Evolutionary conservation across 2,113 vertebrate genomes (phyloP).

Genomic region (Sialia sialis): DNA sequence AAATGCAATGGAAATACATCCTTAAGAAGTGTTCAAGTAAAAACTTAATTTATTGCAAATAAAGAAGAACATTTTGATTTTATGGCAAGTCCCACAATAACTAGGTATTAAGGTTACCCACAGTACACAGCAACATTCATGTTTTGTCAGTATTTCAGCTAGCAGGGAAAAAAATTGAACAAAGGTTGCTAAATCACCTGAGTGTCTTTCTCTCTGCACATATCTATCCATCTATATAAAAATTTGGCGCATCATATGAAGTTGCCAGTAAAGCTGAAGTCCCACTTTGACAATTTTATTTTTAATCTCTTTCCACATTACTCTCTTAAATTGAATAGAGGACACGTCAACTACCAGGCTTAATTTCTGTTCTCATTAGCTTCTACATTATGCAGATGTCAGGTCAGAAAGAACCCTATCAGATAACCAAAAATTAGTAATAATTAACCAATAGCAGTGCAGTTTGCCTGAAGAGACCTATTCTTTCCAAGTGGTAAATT

Average conservation of each 20-base stretch:
- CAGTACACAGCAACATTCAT: fast-evolving
- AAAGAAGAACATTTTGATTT: background rate
- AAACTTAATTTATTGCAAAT: background rate
- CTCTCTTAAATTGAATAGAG: background rate
- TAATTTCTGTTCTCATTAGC: slow-evolving; percentile 58
- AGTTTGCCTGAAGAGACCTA: slow-evolving; percentile 37
- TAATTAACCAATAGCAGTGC: slow-evolving; percentile 40
- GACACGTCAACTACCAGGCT: slow-evolving; percentile 10
- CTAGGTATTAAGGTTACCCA: background rate
- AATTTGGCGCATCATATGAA: background rate
- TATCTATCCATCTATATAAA: background rate
- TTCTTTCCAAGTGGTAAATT: slow-evolving; percentile 54
- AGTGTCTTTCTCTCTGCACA: background rate
- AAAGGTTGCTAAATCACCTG: background rate
- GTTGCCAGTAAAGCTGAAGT: background rate
- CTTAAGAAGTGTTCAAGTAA: background rate
- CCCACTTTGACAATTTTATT: background rate
- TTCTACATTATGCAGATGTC: slow-evolving; percentile 56
- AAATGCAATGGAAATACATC: background rate
- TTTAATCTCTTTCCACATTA: slow-evolving; percentile 21
- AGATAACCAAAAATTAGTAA: slow-evolving; percentile 51
- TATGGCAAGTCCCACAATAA: background rate
- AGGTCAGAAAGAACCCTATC: slow-evolving; percentile 39
- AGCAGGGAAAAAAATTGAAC: background rate
- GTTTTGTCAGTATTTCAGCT: background rate